phyloP scores from a whole-genome alignment of 2,797 vertebrate species.

The Rousettus madagascariensis region DNA sequence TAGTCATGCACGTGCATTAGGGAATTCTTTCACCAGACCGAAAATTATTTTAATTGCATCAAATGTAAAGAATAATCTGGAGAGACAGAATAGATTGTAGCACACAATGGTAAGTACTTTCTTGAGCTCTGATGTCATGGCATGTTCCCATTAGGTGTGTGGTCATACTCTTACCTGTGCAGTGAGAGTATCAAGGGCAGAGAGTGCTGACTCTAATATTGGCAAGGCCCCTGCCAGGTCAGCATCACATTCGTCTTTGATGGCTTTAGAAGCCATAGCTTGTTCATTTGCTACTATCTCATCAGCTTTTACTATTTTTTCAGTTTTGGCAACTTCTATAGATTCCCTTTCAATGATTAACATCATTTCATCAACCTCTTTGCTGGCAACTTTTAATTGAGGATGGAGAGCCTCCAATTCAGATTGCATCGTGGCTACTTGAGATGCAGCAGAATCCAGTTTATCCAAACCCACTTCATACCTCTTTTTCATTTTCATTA shows the following conservation, averaged over 20 bases:
- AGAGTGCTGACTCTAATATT: slow-evolving; percentile 89
- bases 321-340: slow-evolving; percentile 91
- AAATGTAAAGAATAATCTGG: not conserved
- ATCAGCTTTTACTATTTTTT: slow-evolving; percentile 92
- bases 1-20: not conserved
- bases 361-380: slow-evolving; percentile 93
- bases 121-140: accelerated
- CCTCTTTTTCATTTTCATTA: slow-evolving; percentile 91
- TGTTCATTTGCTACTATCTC: slow-evolving; percentile 91
- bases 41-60: not conserved
- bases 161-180: slow-evolving; percentile 84
- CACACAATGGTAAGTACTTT: too few species aligned
- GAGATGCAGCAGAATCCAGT: slow-evolving; percentile 89
- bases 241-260: slow-evolving; percentile 95
- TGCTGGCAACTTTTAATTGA: slow-evolving; percentile 89
- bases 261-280: slow-evolving; percentile 93
- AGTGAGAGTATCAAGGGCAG: slow-evolving; percentile 92
- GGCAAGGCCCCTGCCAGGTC: slow-evolving; percentile 92
- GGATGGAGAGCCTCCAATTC: slow-evolving; percentile 93
- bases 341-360: slow-evolving; percentile 90
- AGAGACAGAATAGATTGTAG: not conserved
- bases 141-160: accelerated
- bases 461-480: slow-evolving; percentile 94
- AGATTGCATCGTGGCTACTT: slow-evolving; percentile 91
- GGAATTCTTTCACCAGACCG: not conserved